A percentile compares a stretch with the other conserved stretches of the same genome.
These are phyloP conservation scores for Baronia brevicornis DNA, from an alignment of 2,888 invertebrate species.

Conservation along the genomic window DNA sequence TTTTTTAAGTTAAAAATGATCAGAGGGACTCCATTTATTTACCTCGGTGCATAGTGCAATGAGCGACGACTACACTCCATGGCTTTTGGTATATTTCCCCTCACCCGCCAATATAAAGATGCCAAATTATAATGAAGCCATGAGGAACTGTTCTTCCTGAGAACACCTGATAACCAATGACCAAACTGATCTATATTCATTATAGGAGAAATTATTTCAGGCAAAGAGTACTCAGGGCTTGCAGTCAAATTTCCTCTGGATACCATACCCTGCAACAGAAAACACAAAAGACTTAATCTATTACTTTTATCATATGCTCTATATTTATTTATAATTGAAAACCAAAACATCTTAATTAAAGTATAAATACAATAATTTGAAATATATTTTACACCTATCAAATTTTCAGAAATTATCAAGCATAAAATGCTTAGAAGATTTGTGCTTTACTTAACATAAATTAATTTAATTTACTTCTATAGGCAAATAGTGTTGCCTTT, in stretches of 20 bases:
- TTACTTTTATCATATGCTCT: too few relatives aligned
- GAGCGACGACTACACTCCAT: constrained; percentile 86
- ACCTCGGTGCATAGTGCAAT: constrained; percentile 84
- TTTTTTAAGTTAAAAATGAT: neutral
- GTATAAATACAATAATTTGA: neutral
- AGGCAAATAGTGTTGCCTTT: too few relatives aligned
- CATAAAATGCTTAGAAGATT: too few relatives aligned
- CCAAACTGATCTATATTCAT: constrained; percentile 68
- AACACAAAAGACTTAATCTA: too few relatives aligned
- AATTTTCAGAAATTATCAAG: too few relatives aligned
- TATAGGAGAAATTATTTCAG: constrained; percentile 38
- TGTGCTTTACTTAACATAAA: too few relatives aligned
- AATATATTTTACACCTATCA: too few relatives aligned
- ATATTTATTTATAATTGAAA: too few relatives aligned
- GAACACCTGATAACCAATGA: constrained; percentile 76
- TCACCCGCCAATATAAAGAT: constrained; percentile 85
- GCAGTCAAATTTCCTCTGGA: constrained; percentile 47
- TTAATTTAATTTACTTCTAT: too few relatives aligned
- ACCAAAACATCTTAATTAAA: neutral
- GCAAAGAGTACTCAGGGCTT: constrained; percentile 37
- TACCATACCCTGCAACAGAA: constrained; percentile 45
- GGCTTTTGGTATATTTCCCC: constrained; percentile 84
- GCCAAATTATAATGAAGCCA: constrained; percentile 89
- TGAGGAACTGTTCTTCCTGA: constrained; percentile 80
- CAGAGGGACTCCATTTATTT: constrained; percentile 10